Evolutionary conservation across 2,888 invertebrate genomes (phyloP), one percentile per base, ranked within the genome.

Genomic region (Bursaphelenchus okinawaensis): DNA sequence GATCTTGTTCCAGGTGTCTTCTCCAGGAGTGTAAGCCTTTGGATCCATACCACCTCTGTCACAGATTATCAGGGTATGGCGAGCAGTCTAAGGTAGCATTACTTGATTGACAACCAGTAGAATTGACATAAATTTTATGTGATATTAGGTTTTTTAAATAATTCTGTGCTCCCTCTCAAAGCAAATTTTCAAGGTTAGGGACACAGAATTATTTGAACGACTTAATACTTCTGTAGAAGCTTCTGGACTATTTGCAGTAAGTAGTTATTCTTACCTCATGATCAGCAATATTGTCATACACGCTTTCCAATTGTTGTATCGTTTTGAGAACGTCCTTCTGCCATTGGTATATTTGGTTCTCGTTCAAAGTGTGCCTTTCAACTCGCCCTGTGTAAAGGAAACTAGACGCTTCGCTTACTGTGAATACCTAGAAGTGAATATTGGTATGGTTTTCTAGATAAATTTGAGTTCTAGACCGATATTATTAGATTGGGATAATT

Each of bases 31-130:
- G 56, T 55, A 71, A 7, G 56, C 68, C 57, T 72, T 71, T 8
- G 68, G 64, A 50, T 71, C 71, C 71, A 71, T 57, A 6, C 63
- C 72, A 12, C 71, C 71, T 16, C 71, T 51, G 29, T 71, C 71
- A 51, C 71, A 71, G n/a, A 71, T 66, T 12, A 69, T 69, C n/a
- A 69, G 22, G n/a, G 68, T 69, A 60, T 69, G 27, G 16, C 56
- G 55, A n/a, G 54, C 24, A 22, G 65, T 29, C 66, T 65, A 31
- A 66, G 40, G 31, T 16, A 22, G 24, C 9, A 40, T 40, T 16
- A 4, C 12, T 40, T 40, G 40, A 40, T 16, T n/a, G n/a, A 16
- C 50, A 40, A 40, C 16, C 50, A 16, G 16, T 16, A 40, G 19
- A 40, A 40, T 40, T 16, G 50, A 19, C 50, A 40, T 40, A 40